Conservation (phyloP, 2,888 invertebrate species). For the Epistrophe eligans region DNA sequence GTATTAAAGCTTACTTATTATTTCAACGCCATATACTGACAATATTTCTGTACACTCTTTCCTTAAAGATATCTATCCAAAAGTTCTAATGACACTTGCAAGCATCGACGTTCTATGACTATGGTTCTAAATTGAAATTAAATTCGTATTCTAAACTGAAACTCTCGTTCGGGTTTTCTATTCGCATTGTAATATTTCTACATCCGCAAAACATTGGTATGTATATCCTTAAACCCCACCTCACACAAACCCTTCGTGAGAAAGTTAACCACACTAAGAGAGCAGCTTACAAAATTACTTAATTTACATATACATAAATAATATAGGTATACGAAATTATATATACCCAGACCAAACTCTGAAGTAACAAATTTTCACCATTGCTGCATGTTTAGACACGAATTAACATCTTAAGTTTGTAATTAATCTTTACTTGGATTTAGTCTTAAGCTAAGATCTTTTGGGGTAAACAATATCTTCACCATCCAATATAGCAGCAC, state of each 20-base stretch:
- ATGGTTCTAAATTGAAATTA: neutral
- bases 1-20: neutral
- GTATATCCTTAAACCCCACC: neutral
- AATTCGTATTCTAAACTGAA: slow-evolving; percentile 23
- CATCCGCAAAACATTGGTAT: slow-evolving; percentile 6
- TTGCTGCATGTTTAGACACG: slow-evolving; percentile 77
- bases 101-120: slow-evolving; percentile 8
- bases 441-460: slow-evolving; percentile 73
- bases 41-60: neutral
- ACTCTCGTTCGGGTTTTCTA: neutral
- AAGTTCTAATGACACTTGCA: slow-evolving; percentile 25
- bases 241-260: neutral
- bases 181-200: neutral
- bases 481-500: neutral
- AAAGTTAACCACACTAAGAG: slow-evolving; percentile 56
- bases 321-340: neutral
- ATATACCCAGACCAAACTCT: neutral
- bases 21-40: neutral
- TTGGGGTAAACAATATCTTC: slow-evolving; percentile 44
- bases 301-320: slow-evolving; percentile 53
- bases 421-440: slow-evolving; percentile 79
- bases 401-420: slow-evolving; percentile 79
- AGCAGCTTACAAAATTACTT: slow-evolving; percentile 66
- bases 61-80: slow-evolving; percentile 19
- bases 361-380: slow-evolving; percentile 66